Conservation (phyloP, 2,113 vertebrate genomes). For the Campylorhamphus procurvoides region DNA sequence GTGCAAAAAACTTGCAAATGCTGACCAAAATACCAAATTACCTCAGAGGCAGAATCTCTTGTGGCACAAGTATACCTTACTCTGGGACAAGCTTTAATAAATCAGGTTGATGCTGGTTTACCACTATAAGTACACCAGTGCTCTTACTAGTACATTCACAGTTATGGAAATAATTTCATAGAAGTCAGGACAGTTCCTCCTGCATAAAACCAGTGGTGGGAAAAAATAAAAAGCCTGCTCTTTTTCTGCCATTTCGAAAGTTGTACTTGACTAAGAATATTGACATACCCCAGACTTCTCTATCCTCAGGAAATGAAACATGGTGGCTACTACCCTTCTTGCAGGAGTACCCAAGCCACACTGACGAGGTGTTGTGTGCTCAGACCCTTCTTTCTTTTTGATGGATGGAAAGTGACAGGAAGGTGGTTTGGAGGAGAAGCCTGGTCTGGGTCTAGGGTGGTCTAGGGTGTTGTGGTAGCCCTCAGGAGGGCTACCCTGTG, state of each 20-base stretch:
- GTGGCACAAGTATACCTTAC: neutral
- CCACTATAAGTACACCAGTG: neutral
- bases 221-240: neutral
- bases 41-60: neutral
- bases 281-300: neutral
- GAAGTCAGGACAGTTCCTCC: neutral
- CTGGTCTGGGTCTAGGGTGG: neutral
- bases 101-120: neutral
- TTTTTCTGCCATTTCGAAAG: neutral
- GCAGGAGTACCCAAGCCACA: neutral
- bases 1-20: neutral
- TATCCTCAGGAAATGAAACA: neutral
- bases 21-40: neutral
- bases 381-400: neutral
- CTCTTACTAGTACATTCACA: neutral
- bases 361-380: too few species aligned
- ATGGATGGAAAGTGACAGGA: neutral
- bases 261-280: neutral
- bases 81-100: neutral
- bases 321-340: neutral
- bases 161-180: neutral
- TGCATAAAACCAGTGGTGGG: neutral
- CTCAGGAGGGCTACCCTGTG: neutral
- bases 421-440: neutral
- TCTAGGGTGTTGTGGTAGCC: neutral